Conservation (phyloP, 2,888 invertebrate species). For the Lithophane ornitopus region DNA sequence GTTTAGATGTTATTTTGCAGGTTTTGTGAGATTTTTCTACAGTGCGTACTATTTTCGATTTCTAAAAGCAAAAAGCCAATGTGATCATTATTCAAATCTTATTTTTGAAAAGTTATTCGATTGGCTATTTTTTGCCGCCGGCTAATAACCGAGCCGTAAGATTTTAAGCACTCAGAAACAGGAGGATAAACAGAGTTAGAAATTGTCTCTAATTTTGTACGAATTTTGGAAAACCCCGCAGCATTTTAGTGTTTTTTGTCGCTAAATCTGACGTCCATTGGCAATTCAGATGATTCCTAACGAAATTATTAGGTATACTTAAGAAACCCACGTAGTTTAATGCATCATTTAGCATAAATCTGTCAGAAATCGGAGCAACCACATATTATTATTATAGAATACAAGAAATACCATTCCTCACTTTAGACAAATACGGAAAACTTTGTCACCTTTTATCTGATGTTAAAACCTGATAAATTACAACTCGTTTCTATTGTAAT, state of each 20-base stretch:
- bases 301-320: neutral
- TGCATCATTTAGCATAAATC: slow-evolving; percentile 30
- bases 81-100: neutral
- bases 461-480: slow-evolving; percentile 55
- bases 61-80: neutral
- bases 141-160: neutral
- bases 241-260: neutral
- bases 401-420: slow-evolving; percentile 26
- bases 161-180: neutral
- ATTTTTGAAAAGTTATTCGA: neutral
- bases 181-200: too few species aligned
- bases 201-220: neutral
- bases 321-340: slow-evolving; percentile 24
- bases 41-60: neutral
- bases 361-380: slow-evolving; percentile 27
- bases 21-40: neutral
- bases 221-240: neutral
- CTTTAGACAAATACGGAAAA: slow-evolving; percentile 43
- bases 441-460: slow-evolving; percentile 55
- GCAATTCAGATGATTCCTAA: neutral
- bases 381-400: slow-evolving; percentile 1
- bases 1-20: slow-evolving; percentile 11
- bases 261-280: neutral
- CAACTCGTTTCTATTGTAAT: slow-evolving; percentile 53
- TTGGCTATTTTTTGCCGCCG: neutral